Base-by-base conservation (phyloP, 2,113 vertebrate species). In the Aptenodytes forsteri region DNA sequence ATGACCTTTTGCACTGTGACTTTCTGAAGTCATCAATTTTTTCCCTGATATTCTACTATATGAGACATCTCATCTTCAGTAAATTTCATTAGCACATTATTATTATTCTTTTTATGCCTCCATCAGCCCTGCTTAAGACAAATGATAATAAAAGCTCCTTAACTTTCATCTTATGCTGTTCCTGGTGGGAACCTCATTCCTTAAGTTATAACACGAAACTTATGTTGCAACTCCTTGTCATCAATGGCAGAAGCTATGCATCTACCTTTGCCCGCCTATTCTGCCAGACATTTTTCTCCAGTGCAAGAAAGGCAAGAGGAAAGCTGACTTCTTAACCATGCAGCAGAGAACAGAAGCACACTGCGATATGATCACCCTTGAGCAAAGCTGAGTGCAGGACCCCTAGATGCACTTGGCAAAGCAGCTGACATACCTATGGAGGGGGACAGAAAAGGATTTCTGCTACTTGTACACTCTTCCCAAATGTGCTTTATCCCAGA, bases 351-450 rank as follows among this genome's bases (percentile, higher is more conserved):
- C n/a, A 77, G 76, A 59, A 58, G 30, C 3, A 0, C 11, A 23
- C 40, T 0, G 0, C 66, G 80, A 13, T 40, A 3, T 3, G n/a
- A 83, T 49, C 56, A 64, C 21, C 40, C 44, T 23, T 22, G n/a
- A 87, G 40, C 23, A 84, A 30, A 78, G 36, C 27, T 0, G 2
- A 77, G 22, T 22, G 15, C 1, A 1, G 19, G 67, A 64, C 62
- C 59, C 42, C 85, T 62, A 25, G 32, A 58, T 22, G 46, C 27
- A n/a, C n/a, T 54, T 83, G 82, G 75, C 52, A 92, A 80, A 91
- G 38, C 49, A 69, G 62, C 5, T 76, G 62, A 40, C 32, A 56
- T 27, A 67, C 11, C 34, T 64, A 14, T 26, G 34, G 61, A 83
- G 38, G 2, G 47, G 64, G 44, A 64, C n/a, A 75, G 47, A 75